Percentiles rank a stretch among this genome's conserved stretches.
Conservation (phyloP, 2,113 vertebrate genomes). For the Melospiza georgiana region DNA sequence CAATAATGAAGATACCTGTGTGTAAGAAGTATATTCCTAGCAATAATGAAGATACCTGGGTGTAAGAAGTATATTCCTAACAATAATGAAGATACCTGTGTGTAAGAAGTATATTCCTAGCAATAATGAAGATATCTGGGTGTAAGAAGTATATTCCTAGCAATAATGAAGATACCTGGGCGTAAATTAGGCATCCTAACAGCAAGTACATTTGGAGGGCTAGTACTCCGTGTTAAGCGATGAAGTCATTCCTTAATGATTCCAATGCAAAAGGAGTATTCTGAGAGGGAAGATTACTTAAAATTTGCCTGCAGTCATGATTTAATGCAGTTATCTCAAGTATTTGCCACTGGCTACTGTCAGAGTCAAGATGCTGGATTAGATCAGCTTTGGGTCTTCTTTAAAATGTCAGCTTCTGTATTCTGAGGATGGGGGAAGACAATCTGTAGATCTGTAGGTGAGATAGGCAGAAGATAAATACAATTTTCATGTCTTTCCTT, state of each 20-base stretch:
- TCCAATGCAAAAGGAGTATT: background rate
- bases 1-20: background rate
- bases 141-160: background rate
- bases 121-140: background rate
- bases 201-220: background rate
- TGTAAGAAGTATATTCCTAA: background rate
- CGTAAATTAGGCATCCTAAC: background rate
- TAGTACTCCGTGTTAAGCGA: background rate
- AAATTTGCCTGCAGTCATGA: background rate
- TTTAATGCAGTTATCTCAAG: conserved; percentile 51
- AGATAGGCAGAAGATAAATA: conserved; percentile 34
- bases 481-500: background rate
- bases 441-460: background rate
- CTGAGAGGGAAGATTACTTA: background rate
- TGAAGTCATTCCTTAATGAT: background rate
- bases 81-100: background rate
- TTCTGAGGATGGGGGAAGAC: background rate
- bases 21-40: background rate
- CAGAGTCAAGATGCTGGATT: conserved; percentile 24
- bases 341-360: conserved; percentile 56
- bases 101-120: background rate
- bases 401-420: conserved; percentile 37
- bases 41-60: background rate
- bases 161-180: background rate
- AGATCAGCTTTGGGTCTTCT: conserved; percentile 20